These are phyloP conservation scores for Netelia inedita DNA, from an alignment of 2,888 invertebrate species.

Conservation along the genomic window DNA sequence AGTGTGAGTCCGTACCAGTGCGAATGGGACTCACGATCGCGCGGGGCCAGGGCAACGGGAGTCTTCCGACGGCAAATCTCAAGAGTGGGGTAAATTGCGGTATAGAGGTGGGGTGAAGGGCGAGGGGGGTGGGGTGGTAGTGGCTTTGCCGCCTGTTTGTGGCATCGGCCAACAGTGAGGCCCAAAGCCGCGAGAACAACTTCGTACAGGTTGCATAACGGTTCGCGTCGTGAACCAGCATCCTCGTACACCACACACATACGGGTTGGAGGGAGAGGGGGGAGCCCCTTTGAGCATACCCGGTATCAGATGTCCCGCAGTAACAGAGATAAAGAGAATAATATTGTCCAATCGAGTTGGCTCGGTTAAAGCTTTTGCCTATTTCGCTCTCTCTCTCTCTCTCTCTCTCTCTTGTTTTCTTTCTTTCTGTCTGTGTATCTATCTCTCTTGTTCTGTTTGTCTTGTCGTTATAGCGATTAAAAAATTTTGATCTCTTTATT, in stretches of 20 bases:
- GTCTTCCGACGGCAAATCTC: conserved; percentile 64
- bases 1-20: conserved; percentile 21
- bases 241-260: conserved; percentile 65
- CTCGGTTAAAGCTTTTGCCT: conserved; percentile 28
- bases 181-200: conserved; percentile 63
- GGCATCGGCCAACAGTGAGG: conserved; percentile 69
- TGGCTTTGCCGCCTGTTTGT: conserved; percentile 29
- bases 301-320: conserved; percentile 59
- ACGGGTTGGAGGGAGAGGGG: background rate
- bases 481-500: too few relatives aligned
- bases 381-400: conserved; percentile 7
- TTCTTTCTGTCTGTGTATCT: background rate
- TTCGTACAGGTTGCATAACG: conserved; percentile 81
- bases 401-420: conserved; percentile 9
- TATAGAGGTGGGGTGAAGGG: background rate
- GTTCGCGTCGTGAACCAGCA: conserved; percentile 77
- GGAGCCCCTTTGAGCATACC: conserved; percentile 48
- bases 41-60: conserved; percentile 69
- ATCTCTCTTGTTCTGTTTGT: conserved; percentile 3
- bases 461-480: conserved; percentile 14
- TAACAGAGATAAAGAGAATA: conserved; percentile 53
- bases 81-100: conserved; percentile 22
- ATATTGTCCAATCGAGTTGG: conserved; percentile 30
- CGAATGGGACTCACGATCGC: conserved; percentile 1
- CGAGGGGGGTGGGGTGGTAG: background rate